These are phyloP conservation scores for Clarias batrachus DNA, from an alignment of 2,113 vertebrate genomes.

Conservation along the genomic window DNA sequence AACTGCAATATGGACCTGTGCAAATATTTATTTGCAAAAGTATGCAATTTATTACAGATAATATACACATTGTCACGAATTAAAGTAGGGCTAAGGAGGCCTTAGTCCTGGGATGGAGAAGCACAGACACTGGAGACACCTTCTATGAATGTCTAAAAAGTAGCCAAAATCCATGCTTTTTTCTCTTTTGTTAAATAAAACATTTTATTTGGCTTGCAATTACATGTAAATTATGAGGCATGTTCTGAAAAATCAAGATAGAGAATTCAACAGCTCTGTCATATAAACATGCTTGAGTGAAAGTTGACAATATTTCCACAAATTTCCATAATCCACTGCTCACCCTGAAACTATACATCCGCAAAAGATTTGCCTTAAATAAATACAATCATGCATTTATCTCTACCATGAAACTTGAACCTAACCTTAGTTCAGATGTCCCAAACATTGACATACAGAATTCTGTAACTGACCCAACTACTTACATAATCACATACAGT, in stretches of 20 bases:
- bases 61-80: too few species aligned
- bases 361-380: too few species aligned
- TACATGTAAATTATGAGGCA: too few species aligned
- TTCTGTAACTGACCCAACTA: too few species aligned
- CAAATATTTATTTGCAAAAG: too few species aligned
- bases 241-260: neutral
- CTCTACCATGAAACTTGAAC: neutral
- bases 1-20: too few species aligned
- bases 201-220: neutral
- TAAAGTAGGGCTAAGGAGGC: too few species aligned
- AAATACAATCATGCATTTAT: too few species aligned
- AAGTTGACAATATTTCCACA: neutral
- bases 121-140: neutral
- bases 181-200: neutral
- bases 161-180: neutral
- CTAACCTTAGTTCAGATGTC: neutral
- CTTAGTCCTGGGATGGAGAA: neutral
- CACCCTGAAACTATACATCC: too few species aligned
- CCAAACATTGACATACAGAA: neutral
- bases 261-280: neutral
- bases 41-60: too few species aligned
- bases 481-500: neutral
- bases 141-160: neutral
- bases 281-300: neutral
- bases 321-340: neutral